Percentiles rank a stretch among this genome's conserved stretches.
phyloP scores from a whole-genome alignment of 2,113 vertebrate genomes.

The Entomyzon cyanotis region DNA sequence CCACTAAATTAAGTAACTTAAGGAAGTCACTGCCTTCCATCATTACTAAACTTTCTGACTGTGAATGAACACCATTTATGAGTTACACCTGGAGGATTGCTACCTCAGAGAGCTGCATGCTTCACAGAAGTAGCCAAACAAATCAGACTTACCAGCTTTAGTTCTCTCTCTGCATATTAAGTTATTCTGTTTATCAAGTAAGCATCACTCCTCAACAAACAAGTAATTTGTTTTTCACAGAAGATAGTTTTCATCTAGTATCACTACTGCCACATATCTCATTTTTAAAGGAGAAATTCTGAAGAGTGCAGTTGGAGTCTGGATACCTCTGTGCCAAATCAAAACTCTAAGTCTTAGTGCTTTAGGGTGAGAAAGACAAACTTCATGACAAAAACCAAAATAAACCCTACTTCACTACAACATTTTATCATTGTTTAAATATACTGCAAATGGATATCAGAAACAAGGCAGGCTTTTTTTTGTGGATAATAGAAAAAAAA shows the following conservation, averaged over 20 bases:
- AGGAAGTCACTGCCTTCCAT: neutral
- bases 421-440: constrained; percentile 42
- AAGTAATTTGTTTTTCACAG: neutral
- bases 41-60: neutral
- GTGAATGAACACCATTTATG: neutral
- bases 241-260: neutral
- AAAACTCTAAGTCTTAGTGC: constrained; percentile 44
- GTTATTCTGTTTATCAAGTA: neutral
- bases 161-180: neutral
- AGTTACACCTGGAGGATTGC: neutral
- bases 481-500: constrained; percentile 18
- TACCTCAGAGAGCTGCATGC: constrained; percentile 33
- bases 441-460: constrained; percentile 37
- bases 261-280: neutral
- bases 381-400: neutral
- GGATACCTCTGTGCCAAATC: constrained; percentile 16
- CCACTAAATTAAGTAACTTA: neutral
- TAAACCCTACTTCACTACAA: constrained; percentile 48
- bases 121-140: constrained; percentile 41
- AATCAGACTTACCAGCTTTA: neutral
- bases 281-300: neutral
- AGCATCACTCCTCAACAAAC: neutral
- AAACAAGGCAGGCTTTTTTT: constrained; percentile 64
- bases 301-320: neutral
- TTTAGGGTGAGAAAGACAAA: constrained; percentile 44